Evolutionary conservation across 2,797 vertebrate genomes (phyloP), one percentile per base, ranked within the genome.

Genomic region (Xyrichtys novacula): DNA sequence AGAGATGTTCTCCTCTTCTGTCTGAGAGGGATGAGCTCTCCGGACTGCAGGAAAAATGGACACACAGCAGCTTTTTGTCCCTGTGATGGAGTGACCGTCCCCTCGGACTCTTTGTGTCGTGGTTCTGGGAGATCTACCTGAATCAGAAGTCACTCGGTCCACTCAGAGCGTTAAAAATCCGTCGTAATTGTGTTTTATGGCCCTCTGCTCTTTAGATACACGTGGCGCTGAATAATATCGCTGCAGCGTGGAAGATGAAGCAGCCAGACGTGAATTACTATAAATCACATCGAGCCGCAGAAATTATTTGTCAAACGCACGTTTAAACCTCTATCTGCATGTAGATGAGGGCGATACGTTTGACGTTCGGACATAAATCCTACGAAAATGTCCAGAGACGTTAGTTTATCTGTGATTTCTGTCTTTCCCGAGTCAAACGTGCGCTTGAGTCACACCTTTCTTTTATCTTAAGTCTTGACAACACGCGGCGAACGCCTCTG

Each of bases 271-370:
- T 48, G 66, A n/a, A 17, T 67, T 65, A 22, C 69, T 50, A 74
- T 85, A 83, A 89, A 89, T 88, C 86, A 85, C 42, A 83, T 68
- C 66, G 43, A 63, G 64, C 76, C 16, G 40, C 19, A 39, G 66
- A 59, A 62, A 55, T 79, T 76, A 81, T 88, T 85, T 84, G 77
- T 85, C 82, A 78, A 52, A 39, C 2, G 58, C 53, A 56, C 74
- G 74, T 68, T 74, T 77, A 49, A 82, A 85, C 77, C 69, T 71
- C 72, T 65, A 20, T 42, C 40, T 3, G 20, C 22, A 36, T 22
- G 40, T 17, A 23, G 50, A 71, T 53, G 68, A 38, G 48, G 54
- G 69, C 74, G 60, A 85, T 85, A 59, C 44, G 65, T 78, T 78
- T 47, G 20, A 84, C 76, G 83, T 40, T 43, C 2, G 0, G 46